These are phyloP conservation scores for Percopsis transmontana DNA, from an alignment of 2,113 vertebrate genomes.

Conservation along the genomic window DNA sequence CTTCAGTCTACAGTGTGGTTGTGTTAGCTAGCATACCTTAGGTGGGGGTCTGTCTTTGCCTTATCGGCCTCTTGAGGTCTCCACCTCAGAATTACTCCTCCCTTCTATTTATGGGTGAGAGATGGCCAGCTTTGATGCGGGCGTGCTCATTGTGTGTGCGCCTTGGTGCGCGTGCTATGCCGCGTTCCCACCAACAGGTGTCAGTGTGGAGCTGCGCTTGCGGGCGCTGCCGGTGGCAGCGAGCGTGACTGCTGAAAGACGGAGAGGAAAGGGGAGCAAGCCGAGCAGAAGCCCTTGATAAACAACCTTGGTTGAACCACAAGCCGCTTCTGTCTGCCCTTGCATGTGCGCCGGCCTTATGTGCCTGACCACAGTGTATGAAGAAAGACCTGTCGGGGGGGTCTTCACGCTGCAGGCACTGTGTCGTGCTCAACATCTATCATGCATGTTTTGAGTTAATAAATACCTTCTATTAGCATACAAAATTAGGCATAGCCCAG, in stretches of 20 bases:
- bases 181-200: slow-evolving; percentile 68
- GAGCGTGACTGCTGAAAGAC: not conserved
- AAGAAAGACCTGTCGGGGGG: slow-evolving; percentile 27
- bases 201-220: slow-evolving; percentile 67
- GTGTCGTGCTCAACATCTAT: no score
- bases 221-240: not conserved
- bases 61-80: slow-evolving; percentile 24
- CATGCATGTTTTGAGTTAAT: no score
- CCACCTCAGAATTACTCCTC: slow-evolving; percentile 27
- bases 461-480: no score
- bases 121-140: slow-evolving; percentile 19
- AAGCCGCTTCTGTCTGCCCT: slow-evolving; percentile 50
- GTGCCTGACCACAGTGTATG: slow-evolving; percentile 48
- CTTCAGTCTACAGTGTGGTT: slow-evolving; percentile 5
- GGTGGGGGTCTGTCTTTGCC: slow-evolving; percentile 26
- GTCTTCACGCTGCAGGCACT: slow-evolving; percentile 1
- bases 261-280: not conserved
- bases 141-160: not conserved
- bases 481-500: no score
- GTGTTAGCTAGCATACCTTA: slow-evolving; percentile 10
- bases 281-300: slow-evolving; percentile 48
- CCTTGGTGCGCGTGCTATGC: slow-evolving; percentile 52
- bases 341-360: slow-evolving; percentile 51
- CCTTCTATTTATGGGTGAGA: slow-evolving; percentile 20
- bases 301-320: slow-evolving; percentile 55